A percentile compares a stretch with the other conserved stretches of the same genome.
These are phyloP conservation scores for Chloropsis hardwickii DNA, from an alignment of 2,113 vertebrate species.

Conservation along the genomic window DNA sequence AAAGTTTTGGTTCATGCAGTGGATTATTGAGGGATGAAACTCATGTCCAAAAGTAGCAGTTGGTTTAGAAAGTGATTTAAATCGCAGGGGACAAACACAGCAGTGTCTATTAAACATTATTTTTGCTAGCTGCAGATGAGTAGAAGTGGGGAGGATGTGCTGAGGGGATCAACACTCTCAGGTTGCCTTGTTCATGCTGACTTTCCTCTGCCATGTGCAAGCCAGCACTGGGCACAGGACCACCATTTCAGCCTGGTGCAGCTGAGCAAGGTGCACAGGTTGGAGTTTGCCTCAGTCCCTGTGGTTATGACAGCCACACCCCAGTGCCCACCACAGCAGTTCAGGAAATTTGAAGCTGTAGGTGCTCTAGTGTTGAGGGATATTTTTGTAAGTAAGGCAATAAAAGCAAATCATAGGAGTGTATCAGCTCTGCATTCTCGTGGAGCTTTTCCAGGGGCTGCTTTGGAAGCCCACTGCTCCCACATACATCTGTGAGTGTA, in stretches of 20 bases:
- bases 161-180: neutral
- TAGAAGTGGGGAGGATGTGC: neutral
- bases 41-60: neutral
- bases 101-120: neutral
- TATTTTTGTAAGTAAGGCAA: neutral
- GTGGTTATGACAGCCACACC: neutral
- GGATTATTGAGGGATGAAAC: neutral
- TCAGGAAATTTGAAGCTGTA: neutral
- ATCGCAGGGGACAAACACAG: neutral
- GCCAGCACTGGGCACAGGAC: rapidly evolving
- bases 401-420: neutral
- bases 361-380: neutral
- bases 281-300: neutral
- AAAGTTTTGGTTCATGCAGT: neutral
- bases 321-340: neutral
- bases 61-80: neutral
- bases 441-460: neutral
- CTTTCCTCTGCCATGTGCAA: rapidly evolving
- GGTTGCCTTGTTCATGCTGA: too few relatives aligned
- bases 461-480: neutral
- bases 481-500: neutral
- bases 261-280: rapidly evolving
- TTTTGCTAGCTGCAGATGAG: neutral
- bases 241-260: rapidly evolving
- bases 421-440: neutral